phyloP scores from a whole-genome alignment of 2,113 vertebrate species.

The Perccottus glenii region DNA sequence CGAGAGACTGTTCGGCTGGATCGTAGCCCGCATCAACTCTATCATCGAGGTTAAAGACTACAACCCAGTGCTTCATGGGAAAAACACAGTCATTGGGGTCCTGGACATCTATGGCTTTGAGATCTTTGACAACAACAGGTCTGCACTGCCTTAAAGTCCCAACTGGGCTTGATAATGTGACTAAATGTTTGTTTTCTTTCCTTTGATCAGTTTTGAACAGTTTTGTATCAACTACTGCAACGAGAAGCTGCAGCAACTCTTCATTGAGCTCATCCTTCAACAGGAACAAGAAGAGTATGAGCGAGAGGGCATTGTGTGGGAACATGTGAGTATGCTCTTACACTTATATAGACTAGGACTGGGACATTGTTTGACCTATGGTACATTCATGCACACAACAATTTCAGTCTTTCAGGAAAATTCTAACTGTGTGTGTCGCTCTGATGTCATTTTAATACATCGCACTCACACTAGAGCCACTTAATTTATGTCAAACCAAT shows the following conservation, averaged over 20 bases:
- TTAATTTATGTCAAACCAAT: too few relatives aligned
- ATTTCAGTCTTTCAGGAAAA: too few relatives aligned
- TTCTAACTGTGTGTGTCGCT: too few relatives aligned
- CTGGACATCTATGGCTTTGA: conserved; percentile 97
- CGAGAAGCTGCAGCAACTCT: conserved; percentile 93
- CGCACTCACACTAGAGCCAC: too few relatives aligned
- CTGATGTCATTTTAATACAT: too few relatives aligned
- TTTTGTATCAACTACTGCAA: conserved; percentile 95
- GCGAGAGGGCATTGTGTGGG: conserved; percentile 90
- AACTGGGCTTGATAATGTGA: not conserved
- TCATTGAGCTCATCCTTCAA: conserved; percentile 90
- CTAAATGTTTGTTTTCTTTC: conserved; percentile 24
- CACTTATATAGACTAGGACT: too few relatives aligned
- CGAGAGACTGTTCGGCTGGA: conserved; percentile 92
- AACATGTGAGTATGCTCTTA: conserved; percentile 85
- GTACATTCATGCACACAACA: not conserved
- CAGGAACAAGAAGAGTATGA: conserved; percentile 92
- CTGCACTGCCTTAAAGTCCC: not conserved
- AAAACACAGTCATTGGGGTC: conserved; percentile 93
- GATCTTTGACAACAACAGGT: conserved; percentile 96
- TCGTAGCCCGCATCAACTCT: conserved; percentile 86
- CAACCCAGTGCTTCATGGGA: conserved; percentile 86
- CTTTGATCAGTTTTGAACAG: conserved; percentile 86
- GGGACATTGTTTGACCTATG: too few relatives aligned
- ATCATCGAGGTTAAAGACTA: conserved; percentile 86